Percentiles rank a stretch among this genome's conserved stretches.
These are phyloP conservation scores for Drosophila putrida DNA, from an alignment of 2,888 invertebrate genomes.

Conservation along the genomic window DNA sequence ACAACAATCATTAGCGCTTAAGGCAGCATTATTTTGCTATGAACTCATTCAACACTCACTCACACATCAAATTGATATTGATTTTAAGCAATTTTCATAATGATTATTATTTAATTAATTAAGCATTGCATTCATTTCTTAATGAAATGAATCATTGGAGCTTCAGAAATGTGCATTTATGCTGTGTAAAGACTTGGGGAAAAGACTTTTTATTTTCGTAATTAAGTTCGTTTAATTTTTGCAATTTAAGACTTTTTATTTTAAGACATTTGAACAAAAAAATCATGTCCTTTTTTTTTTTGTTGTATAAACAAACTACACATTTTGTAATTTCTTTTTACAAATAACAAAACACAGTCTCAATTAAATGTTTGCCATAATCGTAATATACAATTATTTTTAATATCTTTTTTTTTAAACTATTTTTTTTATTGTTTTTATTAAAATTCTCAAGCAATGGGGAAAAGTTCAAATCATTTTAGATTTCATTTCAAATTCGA, in stretches of 20 bases:
- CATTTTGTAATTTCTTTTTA: conserved; percentile 20
- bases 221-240: conserved; percentile 35
- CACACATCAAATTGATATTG: conserved; percentile 26
- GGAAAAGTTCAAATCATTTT: neutral
- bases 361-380: conserved; percentile 56
- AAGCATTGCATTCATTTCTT: neutral
- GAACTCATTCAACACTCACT: neutral
- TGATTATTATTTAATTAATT: conserved; percentile 7
- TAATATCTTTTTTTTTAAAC: neutral
- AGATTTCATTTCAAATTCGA: neutral
- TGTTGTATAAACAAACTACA: conserved; percentile 35
- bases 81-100: conserved; percentile 21
- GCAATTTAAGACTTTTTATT: conserved; percentile 34
- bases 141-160: neutral
- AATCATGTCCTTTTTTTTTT: conserved; percentile 13
- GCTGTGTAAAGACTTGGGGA: conserved; percentile 47
- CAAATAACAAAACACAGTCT: conserved; percentile 23
- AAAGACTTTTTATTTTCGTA: conserved; percentile 43
- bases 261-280: conserved; percentile 4
- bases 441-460: conserved; percentile 3
- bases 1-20: conserved; percentile 61
- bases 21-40: conserved; percentile 6
- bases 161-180: conserved; percentile 40
- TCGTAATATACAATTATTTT: conserved; percentile 21
- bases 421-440: conserved; percentile 1